phyloP scores from a whole-genome alignment of 2,888 invertebrate species.

The Deroplatys truncata region DNA sequence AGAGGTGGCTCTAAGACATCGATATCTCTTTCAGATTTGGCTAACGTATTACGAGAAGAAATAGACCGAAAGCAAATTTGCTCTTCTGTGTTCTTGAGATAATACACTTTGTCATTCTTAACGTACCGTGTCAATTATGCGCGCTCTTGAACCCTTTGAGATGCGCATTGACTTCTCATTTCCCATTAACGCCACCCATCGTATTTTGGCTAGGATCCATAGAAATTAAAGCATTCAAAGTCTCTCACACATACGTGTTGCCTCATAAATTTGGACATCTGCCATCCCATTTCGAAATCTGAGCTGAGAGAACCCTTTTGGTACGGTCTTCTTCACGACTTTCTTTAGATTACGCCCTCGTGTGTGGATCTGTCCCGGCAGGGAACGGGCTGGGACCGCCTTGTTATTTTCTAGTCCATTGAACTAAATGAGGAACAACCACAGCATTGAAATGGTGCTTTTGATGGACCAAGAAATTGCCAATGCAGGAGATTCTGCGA shows the following conservation, averaged over 20 bases:
- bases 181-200: not conserved
- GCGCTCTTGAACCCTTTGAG: not conserved
- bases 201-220: not conserved
- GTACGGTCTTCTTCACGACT: not conserved
- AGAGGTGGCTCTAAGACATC: too few species aligned
- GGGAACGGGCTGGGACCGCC: not conserved
- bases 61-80: too few species aligned
- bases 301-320: not conserved
- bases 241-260: not conserved
- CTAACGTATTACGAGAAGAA: too few species aligned
- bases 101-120: not conserved
- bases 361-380: not conserved
- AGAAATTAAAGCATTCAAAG: not conserved
- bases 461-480: not conserved
- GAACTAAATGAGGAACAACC: not conserved
- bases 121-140: not conserved
- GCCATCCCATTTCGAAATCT: not conserved
- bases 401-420: not conserved
- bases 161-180: not conserved
- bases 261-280: not conserved
- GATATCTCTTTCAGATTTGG: too few species aligned
- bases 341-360: not conserved
- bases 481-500: not conserved
- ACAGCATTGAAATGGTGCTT: not conserved
- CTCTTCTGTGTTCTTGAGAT: not conserved